Percentiles rank a stretch among this genome's conserved stretches.
Conservation (phyloP, 2,888 invertebrate genomes). For the Hypomecis punctinalis region DNA sequence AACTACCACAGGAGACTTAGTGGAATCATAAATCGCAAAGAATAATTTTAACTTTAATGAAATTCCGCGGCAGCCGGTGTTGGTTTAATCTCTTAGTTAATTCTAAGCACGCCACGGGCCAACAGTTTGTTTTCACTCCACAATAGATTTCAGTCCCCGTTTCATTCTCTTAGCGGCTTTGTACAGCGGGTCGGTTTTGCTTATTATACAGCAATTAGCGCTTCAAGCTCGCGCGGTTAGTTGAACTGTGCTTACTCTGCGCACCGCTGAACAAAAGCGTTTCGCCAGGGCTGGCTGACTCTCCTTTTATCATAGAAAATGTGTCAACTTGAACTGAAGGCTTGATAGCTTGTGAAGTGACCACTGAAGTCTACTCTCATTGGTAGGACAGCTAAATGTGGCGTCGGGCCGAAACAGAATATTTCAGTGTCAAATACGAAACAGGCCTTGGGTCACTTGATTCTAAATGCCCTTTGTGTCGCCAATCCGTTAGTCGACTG, state of each 20-base stretch:
- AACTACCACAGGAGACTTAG: neutral
- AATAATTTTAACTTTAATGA: conserved; percentile 19
- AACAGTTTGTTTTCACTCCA: conserved; percentile 36
- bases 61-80: conserved; percentile 15
- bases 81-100: conserved; percentile 28
- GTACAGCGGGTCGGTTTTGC: conserved; percentile 34
- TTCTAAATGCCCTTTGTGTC: neutral
- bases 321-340: conserved; percentile 16
- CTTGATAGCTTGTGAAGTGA: neutral
- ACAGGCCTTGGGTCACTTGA: neutral
- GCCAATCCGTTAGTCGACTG: no score
- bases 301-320: conserved; percentile 11
- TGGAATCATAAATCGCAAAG: conserved; percentile 3
- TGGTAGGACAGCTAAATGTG: neutral
- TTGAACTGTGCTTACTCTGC: conserved; percentile 38
- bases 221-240: conserved; percentile 39
- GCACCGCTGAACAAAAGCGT: conserved; percentile 44
- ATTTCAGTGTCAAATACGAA: conserved; percentile 20
- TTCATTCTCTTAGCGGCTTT: conserved; percentile 42
- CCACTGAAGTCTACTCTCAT: neutral
- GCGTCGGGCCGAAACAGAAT: neutral
- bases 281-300: conserved; percentile 5
- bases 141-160: conserved; percentile 23
- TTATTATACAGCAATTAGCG: conserved; percentile 16
- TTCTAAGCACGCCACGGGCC: conserved; percentile 29